Conservation (phyloP, 2,888 invertebrate species). For the Leucozona laternaria region DNA sequence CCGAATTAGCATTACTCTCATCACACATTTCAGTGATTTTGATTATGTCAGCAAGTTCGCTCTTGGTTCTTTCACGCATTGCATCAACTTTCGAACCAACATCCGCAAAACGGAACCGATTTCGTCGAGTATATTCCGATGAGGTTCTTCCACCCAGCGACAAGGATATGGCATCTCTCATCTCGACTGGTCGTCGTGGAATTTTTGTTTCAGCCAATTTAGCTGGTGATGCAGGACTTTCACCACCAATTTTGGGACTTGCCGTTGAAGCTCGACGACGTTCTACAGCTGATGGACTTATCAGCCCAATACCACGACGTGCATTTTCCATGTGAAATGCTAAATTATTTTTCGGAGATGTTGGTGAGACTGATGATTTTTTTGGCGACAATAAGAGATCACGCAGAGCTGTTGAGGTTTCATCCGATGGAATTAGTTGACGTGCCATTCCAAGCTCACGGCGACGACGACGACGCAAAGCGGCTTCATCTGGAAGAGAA, state of each 20-base stretch:
- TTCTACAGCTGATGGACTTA: conserved; percentile 71
- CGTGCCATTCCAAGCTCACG: conserved; percentile 82
- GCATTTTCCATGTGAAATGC: conserved; percentile 80
- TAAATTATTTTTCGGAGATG: conserved; percentile 77
- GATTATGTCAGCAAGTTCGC: conserved; percentile 82
- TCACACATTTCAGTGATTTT: conserved; percentile 81
- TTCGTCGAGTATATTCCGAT: conserved; percentile 75
- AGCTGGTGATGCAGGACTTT: conserved; percentile 48
- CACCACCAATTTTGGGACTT: conserved; percentile 78
- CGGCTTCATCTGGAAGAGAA: conserved; percentile 83
- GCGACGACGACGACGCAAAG: conserved; percentile 81
- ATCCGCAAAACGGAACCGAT: conserved; percentile 78
- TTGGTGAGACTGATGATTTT: conserved; percentile 58
- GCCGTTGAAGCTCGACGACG: conserved; percentile 78
- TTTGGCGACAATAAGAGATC: conserved; percentile 80
- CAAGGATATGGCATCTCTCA: conserved; percentile 41
- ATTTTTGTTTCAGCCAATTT: conserved; percentile 62
- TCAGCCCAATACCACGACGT: conserved; percentile 78
- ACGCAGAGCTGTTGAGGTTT: conserved; percentile 78
- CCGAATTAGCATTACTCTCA: conserved; percentile 54
- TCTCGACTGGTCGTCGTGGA: conserved; percentile 54
- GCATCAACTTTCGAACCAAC: conserved; percentile 80
- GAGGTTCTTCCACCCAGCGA: conserved; percentile 54
- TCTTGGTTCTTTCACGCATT: conserved; percentile 81
- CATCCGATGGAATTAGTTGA: conserved; percentile 81